Conservation (phyloP, 2,888 invertebrate species). For the Dynastes tityus region DNA sequence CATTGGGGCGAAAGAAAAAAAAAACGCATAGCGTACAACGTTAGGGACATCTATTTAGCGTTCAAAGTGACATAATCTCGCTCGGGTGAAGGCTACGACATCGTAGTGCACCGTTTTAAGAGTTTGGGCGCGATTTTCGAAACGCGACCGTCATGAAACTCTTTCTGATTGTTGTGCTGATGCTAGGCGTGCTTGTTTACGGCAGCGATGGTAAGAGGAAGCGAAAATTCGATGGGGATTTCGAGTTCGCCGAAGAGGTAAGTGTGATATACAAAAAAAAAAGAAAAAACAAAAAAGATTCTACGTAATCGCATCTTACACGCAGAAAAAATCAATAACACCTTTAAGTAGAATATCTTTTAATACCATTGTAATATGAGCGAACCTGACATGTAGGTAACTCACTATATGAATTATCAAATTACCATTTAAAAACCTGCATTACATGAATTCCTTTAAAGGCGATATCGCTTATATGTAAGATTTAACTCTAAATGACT, state of each 20-base stretch:
- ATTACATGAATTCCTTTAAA: too few relatives aligned
- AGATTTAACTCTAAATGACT: too few relatives aligned
- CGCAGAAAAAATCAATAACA: slow-evolving; percentile 3
- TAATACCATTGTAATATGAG: too few relatives aligned
- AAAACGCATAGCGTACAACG: too few relatives aligned
- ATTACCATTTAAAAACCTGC: too few relatives aligned
- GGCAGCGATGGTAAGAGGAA: slow-evolving; percentile 74
- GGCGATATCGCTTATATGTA: too few relatives aligned
- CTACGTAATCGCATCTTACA: not conserved
- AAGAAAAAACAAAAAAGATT: not conserved
- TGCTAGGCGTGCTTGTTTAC: slow-evolving; percentile 66
- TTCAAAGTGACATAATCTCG: not conserved
- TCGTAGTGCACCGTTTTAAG: slow-evolving; percentile 50
- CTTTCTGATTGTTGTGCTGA: slow-evolving; percentile 69
- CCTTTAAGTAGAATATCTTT: too few relatives aligned
- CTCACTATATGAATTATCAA: too few relatives aligned
- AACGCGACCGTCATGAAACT: slow-evolving; percentile 65
- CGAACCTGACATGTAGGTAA: too few relatives aligned
- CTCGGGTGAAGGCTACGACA: not conserved
- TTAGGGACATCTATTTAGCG: too few relatives aligned
- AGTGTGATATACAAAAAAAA: slow-evolving; percentile 58
- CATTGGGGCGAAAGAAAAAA: too few relatives aligned
- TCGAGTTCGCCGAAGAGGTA: slow-evolving; percentile 87
- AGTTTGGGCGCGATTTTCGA: slow-evolving; percentile 29
- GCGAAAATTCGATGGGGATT: slow-evolving; percentile 84